Evolutionary conservation across 2,888 invertebrate genomes (phyloP), one percentile per base, ranked within the genome.

Genomic region (Mythimna impura): DNA sequence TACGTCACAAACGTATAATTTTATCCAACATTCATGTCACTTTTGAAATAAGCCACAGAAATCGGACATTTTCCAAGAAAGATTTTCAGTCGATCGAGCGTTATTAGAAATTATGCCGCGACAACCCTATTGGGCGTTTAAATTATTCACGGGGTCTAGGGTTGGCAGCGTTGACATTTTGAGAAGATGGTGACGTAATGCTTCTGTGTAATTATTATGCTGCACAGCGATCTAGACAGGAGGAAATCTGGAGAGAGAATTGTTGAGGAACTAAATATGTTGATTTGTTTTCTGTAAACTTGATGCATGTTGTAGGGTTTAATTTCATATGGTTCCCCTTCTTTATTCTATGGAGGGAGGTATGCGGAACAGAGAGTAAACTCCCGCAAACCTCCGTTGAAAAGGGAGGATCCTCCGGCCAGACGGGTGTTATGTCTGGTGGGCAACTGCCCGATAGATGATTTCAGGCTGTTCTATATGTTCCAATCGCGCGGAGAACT

Each of bases 71-170:
- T 83, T 64, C 69, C 40, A 76, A 76, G 81, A 73, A 83, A 66
- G 17, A 36, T 25, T 52, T 67, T 55, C 17, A 47, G 7, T 47
- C 63, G 54, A 47, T 65, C 47, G 66, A 17, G 36, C 61, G 71
- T 73, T 70, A 54, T 68, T 80, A 71, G 71, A 84, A 84, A 78
- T 74, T 62, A 76, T 69, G 47, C 34, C 61, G 65, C 58, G 70
- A 85, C 83, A 85, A 73, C 84, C 85, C 78, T 82, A 81, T 78
- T 66, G 58, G 58, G 36, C 43, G 60, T 47, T 63, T 84, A 64
- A 84, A 84, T 80, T 76, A 80, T 84, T 82, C 50, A 74, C 52
- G 10, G 40, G 30, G 20, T 30, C 0, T 47, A 84, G 79, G 79
- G 82, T 63, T 81, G 79, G 4, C 65, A 74, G 61, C 54, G 67